A percentile compares a stretch with the other conserved stretches of the same genome.
Conservation (phyloP, 2,113 vertebrate species). For the Catharus minimus region DNA sequence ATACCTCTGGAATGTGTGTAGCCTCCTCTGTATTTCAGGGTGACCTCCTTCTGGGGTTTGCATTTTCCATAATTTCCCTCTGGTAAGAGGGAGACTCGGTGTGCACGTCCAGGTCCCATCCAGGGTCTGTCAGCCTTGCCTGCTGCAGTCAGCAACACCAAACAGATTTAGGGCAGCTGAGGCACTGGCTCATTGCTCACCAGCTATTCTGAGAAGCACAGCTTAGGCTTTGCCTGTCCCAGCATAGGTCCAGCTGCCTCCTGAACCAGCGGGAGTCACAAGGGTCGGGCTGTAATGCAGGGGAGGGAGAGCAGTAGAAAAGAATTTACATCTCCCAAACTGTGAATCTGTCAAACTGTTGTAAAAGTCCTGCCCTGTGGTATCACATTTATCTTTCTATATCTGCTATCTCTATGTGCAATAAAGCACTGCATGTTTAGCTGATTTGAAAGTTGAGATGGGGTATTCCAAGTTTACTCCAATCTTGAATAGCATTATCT, state of each 20-base stretch:
- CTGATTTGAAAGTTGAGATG: neutral
- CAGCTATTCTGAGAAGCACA: neutral
- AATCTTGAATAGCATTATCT: neutral
- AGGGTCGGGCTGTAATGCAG: neutral
- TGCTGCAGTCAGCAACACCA: neutral
- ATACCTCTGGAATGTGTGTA: constrained; percentile 20
- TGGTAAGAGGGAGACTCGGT: neutral
- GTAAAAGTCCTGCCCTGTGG: neutral
- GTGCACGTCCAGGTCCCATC: rapidly evolving
- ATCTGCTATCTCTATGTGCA: neutral
- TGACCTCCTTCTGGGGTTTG: neutral
- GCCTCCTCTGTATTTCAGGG: neutral
- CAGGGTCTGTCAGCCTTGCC: neutral
- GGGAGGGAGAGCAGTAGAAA: neutral
- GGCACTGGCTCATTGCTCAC: neutral
- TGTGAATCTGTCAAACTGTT: neutral
- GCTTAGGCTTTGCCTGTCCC: neutral
- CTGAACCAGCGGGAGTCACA: neutral
- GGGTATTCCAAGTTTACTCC: neutral
- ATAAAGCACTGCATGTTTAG: neutral
- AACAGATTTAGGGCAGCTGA: neutral
- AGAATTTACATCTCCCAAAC: neutral
- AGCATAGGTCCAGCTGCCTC: neutral
- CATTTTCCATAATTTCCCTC: neutral
- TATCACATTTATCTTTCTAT: neutral